Evolutionary conservation across 2,888 invertebrate species (phyloP).

Genomic region (Caenorhabditis sp.): DNA sequence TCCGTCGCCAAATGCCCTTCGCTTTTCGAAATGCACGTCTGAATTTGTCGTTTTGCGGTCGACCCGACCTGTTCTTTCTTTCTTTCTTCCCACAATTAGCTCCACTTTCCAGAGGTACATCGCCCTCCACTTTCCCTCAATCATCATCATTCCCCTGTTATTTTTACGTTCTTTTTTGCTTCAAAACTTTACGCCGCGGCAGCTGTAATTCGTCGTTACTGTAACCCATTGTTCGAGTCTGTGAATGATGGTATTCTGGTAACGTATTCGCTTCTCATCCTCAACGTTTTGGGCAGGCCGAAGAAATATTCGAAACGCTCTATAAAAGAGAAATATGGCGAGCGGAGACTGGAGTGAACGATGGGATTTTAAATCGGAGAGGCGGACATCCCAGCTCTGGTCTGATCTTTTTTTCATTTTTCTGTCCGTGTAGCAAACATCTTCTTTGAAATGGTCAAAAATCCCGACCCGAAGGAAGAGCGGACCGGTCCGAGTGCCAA

Average conservation of each 20-base stretch:
- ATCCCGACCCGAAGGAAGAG: conserved; percentile 23
- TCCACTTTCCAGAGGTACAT: conserved; percentile 31
- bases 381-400: background rate
- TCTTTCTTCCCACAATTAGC: conserved; percentile 23
- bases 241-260: too few species aligned
- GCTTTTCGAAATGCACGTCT: conserved; percentile 2
- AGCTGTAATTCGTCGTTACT: conserved; percentile 1
- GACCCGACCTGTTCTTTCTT: conserved; percentile 6
- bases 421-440: background rate
- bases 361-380: conserved; percentile 27
- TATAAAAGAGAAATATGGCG: background rate
- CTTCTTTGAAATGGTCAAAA: conserved; percentile 1
- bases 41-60: background rate
- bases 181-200: conserved; percentile 9
- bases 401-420: background rate
- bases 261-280: background rate
- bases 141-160: conserved; percentile 14
- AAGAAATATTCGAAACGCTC: background rate
- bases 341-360: conserved; percentile 9
- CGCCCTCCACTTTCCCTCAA: conserved; percentile 5
- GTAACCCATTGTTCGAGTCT: conserved; percentile 25
- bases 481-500: conserved; percentile 33
- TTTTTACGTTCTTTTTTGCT: conserved; percentile 31
- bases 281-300: too few species aligned
- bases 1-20: conserved; percentile 38